A percentile compares a stretch with the other conserved stretches of the same genome.
These are phyloP conservation scores for Drosophila punjabiensis DNA, from an alignment of 1,140 invertebrate species.

Conservation along the genomic window DNA sequence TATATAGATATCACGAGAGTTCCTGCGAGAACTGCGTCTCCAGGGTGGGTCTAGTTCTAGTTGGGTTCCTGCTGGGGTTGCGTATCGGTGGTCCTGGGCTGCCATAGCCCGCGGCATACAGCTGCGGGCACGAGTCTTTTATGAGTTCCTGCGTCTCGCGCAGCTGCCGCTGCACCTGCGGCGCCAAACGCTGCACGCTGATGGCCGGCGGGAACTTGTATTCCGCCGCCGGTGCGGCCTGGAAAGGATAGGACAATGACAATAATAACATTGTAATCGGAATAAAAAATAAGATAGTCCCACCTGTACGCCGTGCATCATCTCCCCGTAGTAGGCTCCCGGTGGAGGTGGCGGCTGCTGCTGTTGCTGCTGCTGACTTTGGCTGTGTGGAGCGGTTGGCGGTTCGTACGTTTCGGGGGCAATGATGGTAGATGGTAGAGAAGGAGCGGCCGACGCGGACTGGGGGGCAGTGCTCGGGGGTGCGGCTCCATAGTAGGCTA, in stretches of 20 bases:
- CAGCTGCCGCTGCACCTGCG: constrained; percentile 84
- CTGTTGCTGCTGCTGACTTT: constrained; percentile 69
- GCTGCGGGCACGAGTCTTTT: constrained; percentile 85
- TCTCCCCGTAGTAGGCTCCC: constrained; percentile 79
- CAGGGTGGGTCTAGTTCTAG: constrained; percentile 85
- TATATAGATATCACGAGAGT: constrained; percentile 86
- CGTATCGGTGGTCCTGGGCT: constrained; percentile 84
- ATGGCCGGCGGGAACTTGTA: constrained; percentile 85
- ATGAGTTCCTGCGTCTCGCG: constrained; percentile 85
- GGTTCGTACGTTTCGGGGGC: constrained; percentile 71
- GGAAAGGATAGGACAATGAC: background rate
- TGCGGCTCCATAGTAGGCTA: constrained; percentile 73
- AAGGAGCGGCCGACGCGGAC: constrained; percentile 41
- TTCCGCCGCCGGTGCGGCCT: constrained; percentile 73
- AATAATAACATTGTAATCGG: background rate
- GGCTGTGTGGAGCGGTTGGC: constrained; percentile 80
- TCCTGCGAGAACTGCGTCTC: constrained; percentile 85
- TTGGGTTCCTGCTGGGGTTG: constrained; percentile 82
- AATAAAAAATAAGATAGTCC: background rate
- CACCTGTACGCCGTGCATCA: constrained; percentile 80
- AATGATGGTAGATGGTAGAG: constrained; percentile 21
- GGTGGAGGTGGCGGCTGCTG: constrained; percentile 61
- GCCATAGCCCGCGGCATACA: constrained; percentile 85
- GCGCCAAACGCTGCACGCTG: constrained; percentile 83
- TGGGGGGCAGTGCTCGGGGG: constrained; percentile 63